Evolutionary conservation across 2,888 invertebrate species (phyloP).

Genomic region (Rhimphoctona megacephalus): DNA sequence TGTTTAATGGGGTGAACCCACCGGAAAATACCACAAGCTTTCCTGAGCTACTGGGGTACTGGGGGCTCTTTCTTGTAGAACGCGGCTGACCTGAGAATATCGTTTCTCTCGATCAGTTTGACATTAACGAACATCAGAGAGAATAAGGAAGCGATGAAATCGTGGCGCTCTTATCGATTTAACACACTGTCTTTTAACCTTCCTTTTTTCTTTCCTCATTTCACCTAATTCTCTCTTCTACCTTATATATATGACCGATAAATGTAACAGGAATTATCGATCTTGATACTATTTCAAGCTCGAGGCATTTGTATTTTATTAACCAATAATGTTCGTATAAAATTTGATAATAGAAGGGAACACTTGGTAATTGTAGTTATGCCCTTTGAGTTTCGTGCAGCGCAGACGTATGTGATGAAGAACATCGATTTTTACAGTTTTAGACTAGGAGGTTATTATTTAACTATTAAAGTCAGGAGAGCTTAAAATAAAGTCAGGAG

Average conservation of each 20-base stretch:
- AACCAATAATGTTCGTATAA: not conserved
- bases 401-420: not conserved
- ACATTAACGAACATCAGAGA: constrained; percentile 77
- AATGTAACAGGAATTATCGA: constrained; percentile 17
- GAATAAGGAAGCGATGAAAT: constrained; percentile 60
- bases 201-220: constrained; percentile 4
- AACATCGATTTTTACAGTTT: constrained; percentile 9
- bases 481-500: not conserved
- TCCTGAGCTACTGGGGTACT: constrained; percentile 65
- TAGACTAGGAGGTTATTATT: not conserved
- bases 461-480: not conserved
- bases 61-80: constrained; percentile 62
- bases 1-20: constrained; percentile 85
- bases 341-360: not conserved
- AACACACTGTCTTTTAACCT: constrained; percentile 34
- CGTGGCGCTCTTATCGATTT: constrained; percentile 59
- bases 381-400: not conserved
- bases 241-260: constrained; percentile 13
- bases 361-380: not conserved
- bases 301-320: not conserved
- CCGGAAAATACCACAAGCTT: constrained; percentile 82
- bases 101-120: constrained; percentile 81
- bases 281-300: constrained; percentile 11
- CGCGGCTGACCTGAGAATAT: constrained; percentile 75
- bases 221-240: not conserved